A percentile compares a stretch with the other conserved stretches of the same genome.
Evolutionary conservation across 2,797 vertebrate species (phyloP).

Genomic region (Cyprinella venusta): DNA sequence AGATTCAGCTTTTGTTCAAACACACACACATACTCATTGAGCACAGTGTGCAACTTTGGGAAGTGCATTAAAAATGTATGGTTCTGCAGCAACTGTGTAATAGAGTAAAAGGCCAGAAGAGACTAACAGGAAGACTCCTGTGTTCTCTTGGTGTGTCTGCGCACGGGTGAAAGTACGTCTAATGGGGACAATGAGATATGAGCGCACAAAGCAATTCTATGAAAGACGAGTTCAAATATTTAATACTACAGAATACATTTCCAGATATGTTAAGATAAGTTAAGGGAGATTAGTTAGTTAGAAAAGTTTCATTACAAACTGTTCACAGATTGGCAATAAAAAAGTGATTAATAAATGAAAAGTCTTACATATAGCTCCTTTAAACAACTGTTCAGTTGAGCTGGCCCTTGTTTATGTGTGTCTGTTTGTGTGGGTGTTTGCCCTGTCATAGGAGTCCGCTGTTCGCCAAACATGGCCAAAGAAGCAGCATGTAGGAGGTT

Average conservation of each 20-base stretch:
- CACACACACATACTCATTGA: constrained; percentile 46
- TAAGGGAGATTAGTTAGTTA: background rate
- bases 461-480: constrained; percentile 38
- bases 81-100: constrained; percentile 56
- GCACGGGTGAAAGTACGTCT: constrained; percentile 22
- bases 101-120: constrained; percentile 45
- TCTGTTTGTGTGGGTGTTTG: constrained; percentile 48
- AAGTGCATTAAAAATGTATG: constrained; percentile 63
- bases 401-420: constrained; percentile 33
- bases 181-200: constrained; percentile 25
- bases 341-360: background rate
- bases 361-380: background rate
- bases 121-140: constrained; percentile 42
- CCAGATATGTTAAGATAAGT: background rate
- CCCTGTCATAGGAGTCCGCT: constrained; percentile 38
- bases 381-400: constrained; percentile 37
- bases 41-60: constrained; percentile 48
- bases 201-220: constrained; percentile 18
- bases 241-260: background rate
- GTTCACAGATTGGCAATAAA: background rate
- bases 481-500: constrained; percentile 43
- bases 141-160: constrained; percentile 18
- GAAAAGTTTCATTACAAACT: background rate
- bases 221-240: background rate
- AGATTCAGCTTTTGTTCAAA: constrained; percentile 32